Evolutionary conservation across 2,888 invertebrate species (phyloP), one percentile per base, ranked within the genome.

Genomic region (Mythimna ferrago): DNA sequence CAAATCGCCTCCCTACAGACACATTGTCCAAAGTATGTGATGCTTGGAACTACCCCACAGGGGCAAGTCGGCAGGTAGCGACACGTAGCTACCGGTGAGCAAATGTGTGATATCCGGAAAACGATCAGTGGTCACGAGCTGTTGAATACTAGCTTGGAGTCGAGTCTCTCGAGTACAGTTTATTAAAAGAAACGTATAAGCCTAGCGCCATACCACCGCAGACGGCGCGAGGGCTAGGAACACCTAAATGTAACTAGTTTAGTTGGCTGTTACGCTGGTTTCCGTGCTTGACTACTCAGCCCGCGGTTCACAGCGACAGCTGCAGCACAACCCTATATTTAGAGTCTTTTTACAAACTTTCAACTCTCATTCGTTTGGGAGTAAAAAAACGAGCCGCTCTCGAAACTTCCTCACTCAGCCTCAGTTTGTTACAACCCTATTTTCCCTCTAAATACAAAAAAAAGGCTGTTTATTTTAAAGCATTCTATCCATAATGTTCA

Each of bases 401-500:
- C 35, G 2, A 56, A 73, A 60, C 78, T 58, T 78, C 38, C 48
- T 6, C 19, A 35, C 7, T 35, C 44, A 32, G 51, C 32, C 19
- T 66, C 41, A 19, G 56, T 73, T 78, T 44, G 21, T 48, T 51
- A 21, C n/a, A 44, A 19, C 21, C 57, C 54, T 66, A 26, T 56
- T 69, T 69, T 67, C 65, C 41, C 53, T 76, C 38, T 38, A 21
- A 60, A 70, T 32, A 56, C 54, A n/a, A n/a, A 38, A 64, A 65
- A 62, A 64, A 38, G 21, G 44, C 21, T 64, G 48, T 68, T 53
- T 26, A 68, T 71, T 78, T 78, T 58, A 65, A 57, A 38, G 60
- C 26, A 38, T 35, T 66, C 60, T 57, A 72, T 60, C 56, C 66
- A 65, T 69, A 79, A 61, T 38, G 41, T 79, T 74, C 38, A 21